Evolutionary conservation across 2,797 vertebrate genomes (phyloP), one percentile per base, ranked within the genome.

Genomic region (Pseudomugil gertrudae): DNA sequence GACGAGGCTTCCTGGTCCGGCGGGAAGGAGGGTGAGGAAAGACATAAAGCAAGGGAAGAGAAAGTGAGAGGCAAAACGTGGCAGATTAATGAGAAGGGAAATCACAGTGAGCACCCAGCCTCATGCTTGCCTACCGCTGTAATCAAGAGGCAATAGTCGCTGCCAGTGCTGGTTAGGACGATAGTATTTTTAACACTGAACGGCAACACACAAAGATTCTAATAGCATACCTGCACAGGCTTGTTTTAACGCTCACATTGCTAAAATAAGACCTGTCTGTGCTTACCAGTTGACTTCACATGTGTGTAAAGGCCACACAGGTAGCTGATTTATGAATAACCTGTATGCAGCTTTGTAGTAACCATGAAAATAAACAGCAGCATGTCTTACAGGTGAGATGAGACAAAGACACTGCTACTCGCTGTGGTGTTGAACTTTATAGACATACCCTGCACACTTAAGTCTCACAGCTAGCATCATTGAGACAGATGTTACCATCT

Each of bases 1-100:
- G 97, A 80, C 98, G 97, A 91, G 98, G 98, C 92, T 99, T 99
- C 96, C 97, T 99, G 95, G 69, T 79, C 24, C 50, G 40, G 61
- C 4, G 21, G 47, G 57, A 8, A 21, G 36, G 9, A 21, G 36
- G 13, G 35, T 11, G 35, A 3, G 63, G 32, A 47, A 61, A 74
- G 29, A 78, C 23, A 55, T 48, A 54, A 9, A 64, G 63, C 9
- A 21, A 21, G 30, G 19, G 57, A 52, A 45, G 36, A 63, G 26
- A 69, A 27, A 52, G 57, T 19, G 69, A 57, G 79, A 70, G 61
- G 76, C 7, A 4, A 62, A 72, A 66, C 13, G 81, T 51, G 53
- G 71, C 74, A 84, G 88, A 89, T 88, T 90, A 90, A 90, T 88
- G 84, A 86, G 78, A 80, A 71, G 67, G 74, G 74, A 85, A 82